Evolutionary conservation across 2,113 vertebrate species (phyloP), one percentile per base, ranked within the genome.

Genomic region (Pleuronectes platessa): DNA sequence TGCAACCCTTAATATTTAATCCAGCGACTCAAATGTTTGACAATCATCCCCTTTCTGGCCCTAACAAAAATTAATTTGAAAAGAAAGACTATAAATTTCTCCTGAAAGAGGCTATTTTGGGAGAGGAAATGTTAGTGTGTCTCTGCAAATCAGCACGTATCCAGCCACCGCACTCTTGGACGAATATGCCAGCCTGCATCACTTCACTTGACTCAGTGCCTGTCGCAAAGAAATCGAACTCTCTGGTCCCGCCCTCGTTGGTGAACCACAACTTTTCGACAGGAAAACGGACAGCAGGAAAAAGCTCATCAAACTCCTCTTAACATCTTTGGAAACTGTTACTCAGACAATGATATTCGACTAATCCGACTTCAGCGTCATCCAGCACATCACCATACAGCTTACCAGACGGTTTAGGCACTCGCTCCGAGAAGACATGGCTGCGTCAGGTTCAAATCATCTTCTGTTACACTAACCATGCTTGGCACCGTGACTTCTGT

Each of bases 271-370:
- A 85, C 75, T 72, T 88, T 90, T 75, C 82, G 72, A 74, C 79
- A 88, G 87, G 86, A 86, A 89, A 89, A 73, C 23, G 77, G 82
- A 89, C 83, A 89, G 86, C 86, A 88, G 88, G 86, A 90, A 92
- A 91, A 90, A 84, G 74, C 71, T 85, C 88, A 88, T 91, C 78
- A 88, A 88, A 82, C 73, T 75, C 79, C 73, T 68, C 68, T 78
- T 62, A 90, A 87, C 83, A 87, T 89, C 74, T 90, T 79, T 87
- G 87, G 88, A 92, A 92, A 89, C 75, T 85, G 83, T 92, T 93
- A 74, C 86, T 90, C 85, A 88, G 85, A 87, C 73, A 84, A 82
- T 82, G 79, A 92, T 85, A 89, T 85, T 87, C 74, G 73, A 84
- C 71, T 78, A 83, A 83, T 86, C 62, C 2, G 11, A 76, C 76